Evolutionary conservation across 2,888 invertebrate species (phyloP).

Genomic region (Drosophila demipolita): DNA sequence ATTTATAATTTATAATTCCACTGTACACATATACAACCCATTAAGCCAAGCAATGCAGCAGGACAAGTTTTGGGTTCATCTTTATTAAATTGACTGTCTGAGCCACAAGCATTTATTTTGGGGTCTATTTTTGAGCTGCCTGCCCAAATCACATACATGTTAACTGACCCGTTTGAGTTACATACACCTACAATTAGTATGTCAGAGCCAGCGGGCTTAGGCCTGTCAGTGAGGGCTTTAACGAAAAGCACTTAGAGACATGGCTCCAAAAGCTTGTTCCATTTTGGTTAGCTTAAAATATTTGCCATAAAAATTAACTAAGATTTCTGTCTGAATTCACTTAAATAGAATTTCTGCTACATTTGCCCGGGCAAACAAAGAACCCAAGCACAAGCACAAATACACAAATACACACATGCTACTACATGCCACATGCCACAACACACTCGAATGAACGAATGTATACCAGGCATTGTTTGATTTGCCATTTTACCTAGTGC

Average conservation of each 20-base stretch:
- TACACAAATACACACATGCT: constrained; percentile 3
- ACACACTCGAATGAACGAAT: constrained; percentile 12
- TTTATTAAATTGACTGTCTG: not conserved
- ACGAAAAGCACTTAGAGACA: constrained; percentile 25
- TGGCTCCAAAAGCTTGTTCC: constrained; percentile 16
- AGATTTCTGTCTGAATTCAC: constrained; percentile 80
- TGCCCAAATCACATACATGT: constrained; percentile 18
- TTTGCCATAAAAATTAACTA: constrained; percentile 78
- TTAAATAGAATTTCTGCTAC: constrained; percentile 70
- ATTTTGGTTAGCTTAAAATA: constrained; percentile 50
- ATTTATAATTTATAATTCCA: constrained; percentile 33
- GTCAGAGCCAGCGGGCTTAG: constrained; percentile 42
- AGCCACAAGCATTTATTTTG: too few relatives aligned
- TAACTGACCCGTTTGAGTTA: constrained; percentile 35
- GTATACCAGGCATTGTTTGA: constrained; percentile 64
- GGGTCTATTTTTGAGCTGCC: constrained; percentile 2
- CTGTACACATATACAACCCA: not conserved
- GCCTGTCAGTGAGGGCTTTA: constrained; percentile 40
- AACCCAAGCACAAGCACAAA: constrained; percentile 27
- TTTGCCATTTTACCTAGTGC: constrained; percentile 68
- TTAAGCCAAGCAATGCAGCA: not conserved
- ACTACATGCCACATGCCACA: constrained; percentile 2
- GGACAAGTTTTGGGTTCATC: not conserved
- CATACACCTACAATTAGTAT: constrained; percentile 53
- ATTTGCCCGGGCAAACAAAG: constrained; percentile 63